These are phyloP conservation scores for Hofmannophila pseudospretella DNA, from an alignment of 2,888 invertebrate species.

Conservation along the genomic window DNA sequence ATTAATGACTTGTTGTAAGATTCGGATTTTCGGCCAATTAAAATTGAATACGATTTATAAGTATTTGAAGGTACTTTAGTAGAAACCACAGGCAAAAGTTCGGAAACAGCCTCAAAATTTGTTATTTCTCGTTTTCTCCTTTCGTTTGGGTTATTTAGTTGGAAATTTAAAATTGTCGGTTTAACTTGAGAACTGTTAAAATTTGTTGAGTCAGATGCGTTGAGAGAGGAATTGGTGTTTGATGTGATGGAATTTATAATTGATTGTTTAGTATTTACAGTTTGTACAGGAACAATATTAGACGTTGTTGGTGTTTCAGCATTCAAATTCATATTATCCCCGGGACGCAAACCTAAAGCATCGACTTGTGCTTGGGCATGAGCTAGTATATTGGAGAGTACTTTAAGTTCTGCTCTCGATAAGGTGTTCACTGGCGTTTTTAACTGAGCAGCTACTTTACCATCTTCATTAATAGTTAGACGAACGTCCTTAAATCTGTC, in stretches of 20 bases:
- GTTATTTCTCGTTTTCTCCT: no score
- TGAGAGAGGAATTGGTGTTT: neutral
- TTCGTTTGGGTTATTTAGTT: no score
- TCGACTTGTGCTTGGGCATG: conserved; percentile 23
- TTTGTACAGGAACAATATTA: neutral
- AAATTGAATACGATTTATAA: conserved; percentile 7
- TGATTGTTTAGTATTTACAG: neutral
- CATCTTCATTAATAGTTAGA: conserved; percentile 17
- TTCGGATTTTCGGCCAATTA: conserved; percentile 6
- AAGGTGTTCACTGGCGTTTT: conserved; percentile 18
- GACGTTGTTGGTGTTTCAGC: no score
- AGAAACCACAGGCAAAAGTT: no score
- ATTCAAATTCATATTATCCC: neutral
- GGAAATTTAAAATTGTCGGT: no score
- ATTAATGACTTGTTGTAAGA: neutral
- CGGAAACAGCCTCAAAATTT: no score
- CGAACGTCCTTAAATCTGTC: conserved; percentile 22
- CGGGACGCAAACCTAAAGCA: conserved; percentile 5
- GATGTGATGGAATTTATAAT: neutral
- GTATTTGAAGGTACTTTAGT: no score
- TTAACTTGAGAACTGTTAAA: neutral
- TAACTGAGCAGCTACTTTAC: conserved; percentile 19
- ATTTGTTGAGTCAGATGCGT: neutral
- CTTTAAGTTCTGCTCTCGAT: conserved; percentile 22
- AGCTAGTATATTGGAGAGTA: conserved; percentile 23